Evolutionary conservation across 2,888 invertebrate genomes (phyloP).

Genomic region (Eristalinus sepulchralis): DNA sequence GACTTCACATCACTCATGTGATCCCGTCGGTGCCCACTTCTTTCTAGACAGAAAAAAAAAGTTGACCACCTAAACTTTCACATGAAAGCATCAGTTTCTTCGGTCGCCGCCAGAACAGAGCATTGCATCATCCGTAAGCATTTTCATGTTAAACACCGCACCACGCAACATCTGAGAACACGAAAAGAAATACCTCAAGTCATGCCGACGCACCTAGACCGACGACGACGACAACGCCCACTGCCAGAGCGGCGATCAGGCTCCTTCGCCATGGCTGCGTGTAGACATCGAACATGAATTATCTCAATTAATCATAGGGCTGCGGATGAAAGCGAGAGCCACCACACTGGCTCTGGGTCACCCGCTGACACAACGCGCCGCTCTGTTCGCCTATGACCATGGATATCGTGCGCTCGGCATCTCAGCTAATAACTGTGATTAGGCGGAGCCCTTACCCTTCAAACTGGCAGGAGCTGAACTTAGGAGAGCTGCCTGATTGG

Average conservation of each 20-base stretch:
- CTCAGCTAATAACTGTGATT: constrained; percentile 64
- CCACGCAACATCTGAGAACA: constrained; percentile 36
- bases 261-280: constrained; percentile 22
- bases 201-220: constrained; percentile 35
- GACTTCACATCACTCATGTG: not conserved
- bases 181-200: constrained; percentile 26
- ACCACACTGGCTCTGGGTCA: constrained; percentile 39
- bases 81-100: not conserved
- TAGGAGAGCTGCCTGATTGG: not conserved
- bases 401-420: constrained; percentile 15
- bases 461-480: constrained; percentile 39
- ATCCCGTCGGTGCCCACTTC: not conserved
- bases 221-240: constrained; percentile 37
- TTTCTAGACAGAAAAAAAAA: not conserved
- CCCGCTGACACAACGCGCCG: constrained; percentile 48
- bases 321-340: constrained; percentile 52
- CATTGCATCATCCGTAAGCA: not conserved
- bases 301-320: constrained; percentile 61
- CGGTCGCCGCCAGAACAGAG: not conserved
- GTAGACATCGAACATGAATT: constrained; percentile 56
- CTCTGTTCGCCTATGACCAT: not conserved
- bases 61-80: not conserved
- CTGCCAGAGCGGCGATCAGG: constrained; percentile 2
- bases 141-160: constrained; percentile 19
- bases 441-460: constrained; percentile 33